Evolutionary conservation across 2,113 vertebrate genomes (phyloP).

Genomic region (Hydropotes inermis): DNA sequence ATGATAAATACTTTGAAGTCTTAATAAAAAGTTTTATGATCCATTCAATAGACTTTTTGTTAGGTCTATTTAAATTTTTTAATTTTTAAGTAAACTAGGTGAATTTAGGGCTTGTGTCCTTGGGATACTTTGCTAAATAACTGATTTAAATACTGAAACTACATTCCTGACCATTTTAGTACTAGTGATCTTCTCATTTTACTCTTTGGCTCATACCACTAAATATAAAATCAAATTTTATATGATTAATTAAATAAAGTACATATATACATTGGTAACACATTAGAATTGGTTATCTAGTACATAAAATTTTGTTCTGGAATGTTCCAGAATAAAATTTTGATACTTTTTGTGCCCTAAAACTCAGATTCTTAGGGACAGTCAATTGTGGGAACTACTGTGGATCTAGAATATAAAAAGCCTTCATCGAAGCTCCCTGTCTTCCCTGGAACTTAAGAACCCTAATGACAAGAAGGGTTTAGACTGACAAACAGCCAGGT

Average conservation of each 20-base stretch:
- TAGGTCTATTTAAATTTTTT: neutral
- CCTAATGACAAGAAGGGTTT: neutral
- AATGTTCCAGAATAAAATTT: neutral
- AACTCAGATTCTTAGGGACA: neutral
- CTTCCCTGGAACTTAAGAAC: neutral
- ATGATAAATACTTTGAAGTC: neutral
- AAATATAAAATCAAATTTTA: neutral
- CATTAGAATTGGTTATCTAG: neutral
- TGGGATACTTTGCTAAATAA: neutral
- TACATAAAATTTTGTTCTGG: neutral
- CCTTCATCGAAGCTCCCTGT: neutral
- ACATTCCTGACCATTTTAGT: neutral
- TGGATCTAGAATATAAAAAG: neutral
- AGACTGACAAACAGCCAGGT: neutral
- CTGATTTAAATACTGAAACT: neutral
- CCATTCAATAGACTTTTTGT: neutral
- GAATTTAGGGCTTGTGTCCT: neutral
- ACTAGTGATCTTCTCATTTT: slow-evolving; percentile 5
- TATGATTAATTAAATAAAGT: neutral
- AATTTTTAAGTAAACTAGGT: neutral
- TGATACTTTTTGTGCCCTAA: neutral
- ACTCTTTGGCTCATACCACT: neutral
- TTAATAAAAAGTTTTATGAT: neutral
- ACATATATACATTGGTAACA: neutral
- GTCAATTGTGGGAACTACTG: neutral